Percentiles rank a stretch among this genome's conserved stretches.
These are phyloP conservation scores for Enteromius radiatus DNA, from an alignment of 2,797 vertebrate species.

Conservation along the genomic window DNA sequence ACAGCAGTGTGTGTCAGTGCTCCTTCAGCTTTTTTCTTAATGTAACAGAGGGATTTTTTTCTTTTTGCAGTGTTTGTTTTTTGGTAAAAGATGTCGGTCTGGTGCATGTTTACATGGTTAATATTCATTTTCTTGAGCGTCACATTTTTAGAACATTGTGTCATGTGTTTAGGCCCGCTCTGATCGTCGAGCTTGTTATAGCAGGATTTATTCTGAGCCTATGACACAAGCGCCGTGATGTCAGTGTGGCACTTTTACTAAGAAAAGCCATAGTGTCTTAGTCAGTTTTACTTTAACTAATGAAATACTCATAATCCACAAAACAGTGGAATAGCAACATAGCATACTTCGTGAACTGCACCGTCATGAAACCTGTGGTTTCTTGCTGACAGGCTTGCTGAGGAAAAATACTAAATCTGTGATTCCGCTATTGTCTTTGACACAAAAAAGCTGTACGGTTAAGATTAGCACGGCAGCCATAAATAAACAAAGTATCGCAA, in stretches of 20 bases:
- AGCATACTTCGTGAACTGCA: background rate
- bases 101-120: background rate
- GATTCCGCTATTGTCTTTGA: background rate
- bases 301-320: background rate
- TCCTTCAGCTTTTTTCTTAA: background rate
- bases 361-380: background rate
- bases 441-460: background rate
- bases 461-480: constrained; percentile 1
- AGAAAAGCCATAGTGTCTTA: background rate
- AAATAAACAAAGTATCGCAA: background rate
- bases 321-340: background rate
- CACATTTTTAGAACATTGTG: background rate
- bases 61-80: background rate
- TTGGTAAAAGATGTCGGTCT: background rate
- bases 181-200: no score
- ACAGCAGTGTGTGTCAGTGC: background rate
- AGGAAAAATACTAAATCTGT: background rate
- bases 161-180: background rate
- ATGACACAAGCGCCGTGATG: background rate
- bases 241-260: background rate
- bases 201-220: no score
- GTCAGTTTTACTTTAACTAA: background rate
- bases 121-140: background rate
- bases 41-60: background rate
- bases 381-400: constrained; percentile 3